These are phyloP conservation scores for Dipodomys spectabilis DNA, from an alignment of 2,113 vertebrate species.

Conservation along the genomic window DNA sequence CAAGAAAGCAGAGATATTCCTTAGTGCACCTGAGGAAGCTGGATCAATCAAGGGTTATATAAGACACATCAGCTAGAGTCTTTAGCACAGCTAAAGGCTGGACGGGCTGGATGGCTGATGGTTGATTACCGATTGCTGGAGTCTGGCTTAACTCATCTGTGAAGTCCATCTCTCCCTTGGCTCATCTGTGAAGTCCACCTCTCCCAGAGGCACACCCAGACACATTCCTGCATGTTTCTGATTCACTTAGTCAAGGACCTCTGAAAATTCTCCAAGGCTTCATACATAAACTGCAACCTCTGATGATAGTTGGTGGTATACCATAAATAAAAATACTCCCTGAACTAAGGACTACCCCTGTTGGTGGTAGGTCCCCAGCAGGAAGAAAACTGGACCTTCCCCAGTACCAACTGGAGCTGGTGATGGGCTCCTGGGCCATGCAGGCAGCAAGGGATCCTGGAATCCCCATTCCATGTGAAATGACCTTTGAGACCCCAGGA, in stretches of 20 bases:
- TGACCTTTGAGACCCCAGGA: not conserved
- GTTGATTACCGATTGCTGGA: not conserved
- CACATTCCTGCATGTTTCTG: fast-evolving
- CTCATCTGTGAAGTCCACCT: not conserved
- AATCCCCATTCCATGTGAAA: too few species aligned
- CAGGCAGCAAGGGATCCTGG: too few species aligned
- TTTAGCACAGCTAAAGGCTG: too few species aligned
- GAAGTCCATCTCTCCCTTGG: too few species aligned
- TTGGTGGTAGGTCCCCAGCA: not conserved
- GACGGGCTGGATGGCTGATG: not conserved
- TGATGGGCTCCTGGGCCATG: fast-evolving
- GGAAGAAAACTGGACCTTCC: not conserved
- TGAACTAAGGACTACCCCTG: not conserved
- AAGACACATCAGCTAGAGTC: not conserved
- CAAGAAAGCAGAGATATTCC: not conserved
- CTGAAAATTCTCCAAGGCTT: not conserved
- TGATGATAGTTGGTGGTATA: not conserved
- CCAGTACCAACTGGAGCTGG: not conserved
- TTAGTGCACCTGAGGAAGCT: not conserved
- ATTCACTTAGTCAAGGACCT: not conserved
- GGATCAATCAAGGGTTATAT: not conserved
- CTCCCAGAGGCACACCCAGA: not conserved
- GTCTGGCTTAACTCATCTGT: not conserved
- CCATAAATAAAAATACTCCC: not conserved
- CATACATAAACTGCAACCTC: not conserved